Evolutionary conservation across 2,113 vertebrate species (phyloP), one percentile per base, ranked within the genome.

Genomic region (Eclectus roratus): DNA sequence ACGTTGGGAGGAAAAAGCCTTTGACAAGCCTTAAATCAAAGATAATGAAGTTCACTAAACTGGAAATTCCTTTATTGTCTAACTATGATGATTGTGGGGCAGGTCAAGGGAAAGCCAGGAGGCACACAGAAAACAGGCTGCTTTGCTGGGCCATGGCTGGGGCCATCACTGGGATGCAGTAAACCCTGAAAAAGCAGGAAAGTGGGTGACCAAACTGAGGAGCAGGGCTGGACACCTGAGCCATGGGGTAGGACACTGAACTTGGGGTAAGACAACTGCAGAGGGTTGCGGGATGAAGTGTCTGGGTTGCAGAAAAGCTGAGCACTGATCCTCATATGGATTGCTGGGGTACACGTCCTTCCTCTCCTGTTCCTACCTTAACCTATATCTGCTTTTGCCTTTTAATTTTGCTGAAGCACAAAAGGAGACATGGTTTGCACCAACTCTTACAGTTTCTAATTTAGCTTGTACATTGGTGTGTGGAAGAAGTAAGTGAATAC

Each of bases 61-160:
- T 92, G 95, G 73, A 85, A 92, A 89, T 87, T 68, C 39, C 65
- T 78, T 56, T 69, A 23, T 81, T 89, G 16, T 81, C 60, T 79
- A 68, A 43, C 31, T 28, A n/a, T 33, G 72, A 23, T 71, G 16
- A 10, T 23, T 27, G 58, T 9, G 65, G 70, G 24, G 47, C 65
- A 37, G 44, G 19, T 79, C 39, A 71, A 39, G 52, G 73, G 39
- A 55, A 79, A 47, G n/a, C n/a, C 20, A 49, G 69, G 29, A 74
- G 46, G n/a, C 15, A 8, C 1, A 1, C 37, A 73, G 83, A 56
- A 84, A 83, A 39, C 17, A 33, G 47, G 28, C 41, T 53, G 83
- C 61, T 85, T 31, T 56, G 49, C 46, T 73, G 82, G 31, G 21
- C 50, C 17, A 4, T 2, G 17, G n/a, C 72, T 53, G 71, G 68